Evolutionary conservation across 2,888 invertebrate genomes (phyloP).

Genomic region (Mantis religiosa): DNA sequence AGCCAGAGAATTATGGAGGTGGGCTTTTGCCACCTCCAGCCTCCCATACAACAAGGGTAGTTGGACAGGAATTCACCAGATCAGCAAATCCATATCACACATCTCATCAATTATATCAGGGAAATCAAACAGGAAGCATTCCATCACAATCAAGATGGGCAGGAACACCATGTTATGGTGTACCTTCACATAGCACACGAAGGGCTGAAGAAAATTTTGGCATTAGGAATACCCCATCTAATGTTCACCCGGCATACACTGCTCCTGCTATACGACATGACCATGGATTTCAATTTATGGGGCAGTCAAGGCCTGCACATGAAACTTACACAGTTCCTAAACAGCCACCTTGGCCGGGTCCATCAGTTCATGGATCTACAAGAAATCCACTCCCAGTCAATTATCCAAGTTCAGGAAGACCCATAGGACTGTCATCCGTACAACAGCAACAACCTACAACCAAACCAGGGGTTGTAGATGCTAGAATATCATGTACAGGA

Average conservation of each 20-base stretch:
- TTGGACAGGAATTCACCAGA: not conserved
- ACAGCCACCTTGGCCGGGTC: not conserved
- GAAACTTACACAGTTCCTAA: not conserved
- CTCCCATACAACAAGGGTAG: not conserved
- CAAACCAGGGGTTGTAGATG: not conserved
- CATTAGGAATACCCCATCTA: not conserved
- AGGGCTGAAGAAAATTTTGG: not conserved
- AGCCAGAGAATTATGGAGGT: not conserved
- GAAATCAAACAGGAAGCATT: not conserved
- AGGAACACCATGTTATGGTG: constrained; percentile 9
- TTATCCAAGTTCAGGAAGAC: not conserved
- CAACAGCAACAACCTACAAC: not conserved
- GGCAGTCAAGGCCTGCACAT: not conserved
- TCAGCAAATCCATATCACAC: not conserved
- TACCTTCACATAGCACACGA: not conserved
- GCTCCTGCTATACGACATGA: not conserved
- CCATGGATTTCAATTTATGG: not conserved
- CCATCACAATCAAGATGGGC: not conserved
- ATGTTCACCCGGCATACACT: not conserved
- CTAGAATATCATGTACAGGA: not conserved
- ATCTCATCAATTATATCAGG: not conserved
- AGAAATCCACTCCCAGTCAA: not conserved
- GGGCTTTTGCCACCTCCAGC: not conserved
- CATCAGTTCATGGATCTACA: not conserved
- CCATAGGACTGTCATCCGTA: not conserved